Evolutionary conservation across 2,113 vertebrate species (phyloP), one percentile per base, ranked within the genome.

Genomic region (Colinus virginianus): DNA sequence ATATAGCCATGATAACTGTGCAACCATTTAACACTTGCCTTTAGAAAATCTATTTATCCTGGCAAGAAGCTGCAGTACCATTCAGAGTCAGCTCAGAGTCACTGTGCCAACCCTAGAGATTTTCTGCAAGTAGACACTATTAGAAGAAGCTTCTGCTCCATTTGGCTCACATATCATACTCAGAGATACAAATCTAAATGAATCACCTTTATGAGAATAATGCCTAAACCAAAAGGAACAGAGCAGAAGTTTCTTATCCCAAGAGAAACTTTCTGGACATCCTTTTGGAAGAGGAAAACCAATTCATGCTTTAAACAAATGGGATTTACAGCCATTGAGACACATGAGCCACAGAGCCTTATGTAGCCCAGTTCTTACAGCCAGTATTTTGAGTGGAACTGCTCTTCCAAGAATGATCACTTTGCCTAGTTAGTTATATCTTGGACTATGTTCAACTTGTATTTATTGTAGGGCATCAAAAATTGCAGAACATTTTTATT

Each of bases 141-240:
- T 59, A 32, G 4, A 75, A 71, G 38, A 76, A 64, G 45, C 9
- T 42, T 78, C 46, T 26, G 38, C 13, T 49, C 6, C 14, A 49
- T 89, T 70, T 18, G 48, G 58, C 36, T 79, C 13, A 2, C 25
- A 8, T 43, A 3, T 58, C 9, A 7, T 36, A 34, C 20, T 78
- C 48, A 82, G 53, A 91, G 84, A 61, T 68, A 76, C 4, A 3
- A 18, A 75, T 82, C 92, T 53, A 75, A 66, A 61, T 87, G 38
- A 92, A 84, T 90, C 34, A 80, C 76, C 26, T 72, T 69, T 85
- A 55, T 74, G 49, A 83, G 58, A 5, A 86, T 72, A 62, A 78
- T 79, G 28, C 62, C 32, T 77, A 72, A 92, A 5, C 40, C 26
- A 76, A 81, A 91, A 87, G 38, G 14, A 95, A 59, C 16, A 42